Evolutionary conservation across 2,113 vertebrate species (phyloP).

Genomic region (Rhipidura dahli): DNA sequence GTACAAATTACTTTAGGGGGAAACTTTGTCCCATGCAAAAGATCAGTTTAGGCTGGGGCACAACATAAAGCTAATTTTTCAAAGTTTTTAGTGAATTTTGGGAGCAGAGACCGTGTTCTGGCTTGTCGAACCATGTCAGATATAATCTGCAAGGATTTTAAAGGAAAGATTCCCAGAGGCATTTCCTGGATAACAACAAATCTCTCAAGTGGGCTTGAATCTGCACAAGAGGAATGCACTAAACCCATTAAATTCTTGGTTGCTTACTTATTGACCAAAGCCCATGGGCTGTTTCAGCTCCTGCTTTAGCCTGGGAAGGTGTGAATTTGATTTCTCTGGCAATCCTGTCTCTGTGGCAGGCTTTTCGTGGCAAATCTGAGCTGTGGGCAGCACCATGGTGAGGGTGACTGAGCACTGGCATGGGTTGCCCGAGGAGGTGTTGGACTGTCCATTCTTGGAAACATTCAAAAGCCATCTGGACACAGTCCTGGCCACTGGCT

Average conservation of each 20-base stretch:
- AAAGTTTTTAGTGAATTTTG: neutral
- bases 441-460: neutral
- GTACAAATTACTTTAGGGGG: neutral
- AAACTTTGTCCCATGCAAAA: neutral
- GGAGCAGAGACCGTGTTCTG: neutral
- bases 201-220: neutral
- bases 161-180: neutral
- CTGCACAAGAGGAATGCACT: neutral
- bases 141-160: neutral
- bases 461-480: neutral
- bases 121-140: neutral
- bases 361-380: neutral
- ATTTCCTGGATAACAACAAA: neutral
- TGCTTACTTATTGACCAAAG: neutral
- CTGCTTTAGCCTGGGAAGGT: neutral
- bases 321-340: neutral
- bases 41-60: neutral
- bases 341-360: neutral
- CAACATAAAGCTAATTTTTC: neutral
- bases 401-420: neutral
- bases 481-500: neutral
- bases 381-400: accelerated
- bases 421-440: neutral
- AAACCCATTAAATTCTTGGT: neutral
- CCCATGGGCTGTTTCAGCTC: neutral